A percentile compares a stretch with the other conserved stretches of the same genome.
Evolutionary conservation across 2,888 invertebrate genomes (phyloP).

Genomic region (Formica aserva): DNA sequence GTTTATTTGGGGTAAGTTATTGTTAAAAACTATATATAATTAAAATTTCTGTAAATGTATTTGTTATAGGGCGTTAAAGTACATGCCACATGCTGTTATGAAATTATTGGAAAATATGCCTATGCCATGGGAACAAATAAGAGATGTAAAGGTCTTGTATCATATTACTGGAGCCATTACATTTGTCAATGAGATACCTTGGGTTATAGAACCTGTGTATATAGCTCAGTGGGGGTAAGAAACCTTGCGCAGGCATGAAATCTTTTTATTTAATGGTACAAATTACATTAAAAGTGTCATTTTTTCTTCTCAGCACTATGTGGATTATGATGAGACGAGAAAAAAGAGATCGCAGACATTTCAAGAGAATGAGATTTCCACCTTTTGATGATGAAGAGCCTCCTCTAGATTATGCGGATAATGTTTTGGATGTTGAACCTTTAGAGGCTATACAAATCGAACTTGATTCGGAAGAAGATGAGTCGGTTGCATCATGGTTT

Average conservation of each 20-base stretch:
- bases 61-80: conserved; percentile 94
- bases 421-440: conserved; percentile 99
- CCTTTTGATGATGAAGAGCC: conserved; percentile 99
- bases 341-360: conserved; percentile 99
- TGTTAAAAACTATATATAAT: background rate
- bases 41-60: background rate
- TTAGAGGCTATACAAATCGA: conserved; percentile 99
- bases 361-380: conserved; percentile 99
- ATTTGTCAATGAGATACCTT: conserved; percentile 99
- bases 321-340: conserved; percentile 99
- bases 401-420: conserved; percentile 99
- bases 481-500: conserved; percentile 97
- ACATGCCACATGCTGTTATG: conserved; percentile 99
- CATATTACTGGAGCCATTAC: conserved; percentile 99
- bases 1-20: conserved; percentile 95
- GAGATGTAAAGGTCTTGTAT: conserved; percentile 98
- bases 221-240: conserved; percentile 99
- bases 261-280: background rate
- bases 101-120: conserved; percentile 99
- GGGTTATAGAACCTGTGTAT: conserved; percentile 99
- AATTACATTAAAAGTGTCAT: background rate
- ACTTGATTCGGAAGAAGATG: conserved; percentile 97
- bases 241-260: conserved; percentile 66
- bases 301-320: conserved; percentile 91
- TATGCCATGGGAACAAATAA: conserved; percentile 99